These are phyloP conservation scores for Drymonia ruficornis DNA, from an alignment of 2,888 invertebrate species.

Conservation along the genomic window DNA sequence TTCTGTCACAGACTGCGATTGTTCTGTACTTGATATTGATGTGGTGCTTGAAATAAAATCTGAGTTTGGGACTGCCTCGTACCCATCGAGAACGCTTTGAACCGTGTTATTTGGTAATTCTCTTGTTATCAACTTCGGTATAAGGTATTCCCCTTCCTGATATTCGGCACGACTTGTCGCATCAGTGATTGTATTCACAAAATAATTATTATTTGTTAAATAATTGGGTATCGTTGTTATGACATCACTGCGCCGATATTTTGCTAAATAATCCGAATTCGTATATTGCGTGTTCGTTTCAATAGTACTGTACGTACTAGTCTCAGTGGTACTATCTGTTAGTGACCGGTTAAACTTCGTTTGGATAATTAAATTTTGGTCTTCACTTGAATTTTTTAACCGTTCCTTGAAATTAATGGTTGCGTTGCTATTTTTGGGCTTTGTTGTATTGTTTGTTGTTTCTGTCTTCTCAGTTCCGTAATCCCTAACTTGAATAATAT, in stretches of 20 bases:
- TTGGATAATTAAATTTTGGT: neutral
- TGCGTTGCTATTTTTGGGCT: neutral
- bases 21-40: neutral
- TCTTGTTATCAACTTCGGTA: slow-evolving; percentile 45
- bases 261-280: neutral
- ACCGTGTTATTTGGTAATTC: slow-evolving; percentile 47
- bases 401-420: neutral
- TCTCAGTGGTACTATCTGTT: neutral
- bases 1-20: neutral
- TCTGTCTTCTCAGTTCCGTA: neutral
- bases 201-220: neutral
- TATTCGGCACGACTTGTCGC: slow-evolving; percentile 12
- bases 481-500: neutral
- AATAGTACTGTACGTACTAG: neutral
- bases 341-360: neutral
- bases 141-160: slow-evolving; percentile 37
- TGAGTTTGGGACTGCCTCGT: slow-evolving; percentile 43
- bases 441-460: neutral
- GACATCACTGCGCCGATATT: neutral
- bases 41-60: slow-evolving; percentile 29
- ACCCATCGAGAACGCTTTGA: slow-evolving; percentile 39
- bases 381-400: neutral
- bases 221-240: neutral
- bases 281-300: neutral
- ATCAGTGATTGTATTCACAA: slow-evolving; percentile 2